These are phyloP conservation scores for Luperina nickerlii DNA, from an alignment of 2,888 invertebrate genomes.

Conservation along the genomic window DNA sequence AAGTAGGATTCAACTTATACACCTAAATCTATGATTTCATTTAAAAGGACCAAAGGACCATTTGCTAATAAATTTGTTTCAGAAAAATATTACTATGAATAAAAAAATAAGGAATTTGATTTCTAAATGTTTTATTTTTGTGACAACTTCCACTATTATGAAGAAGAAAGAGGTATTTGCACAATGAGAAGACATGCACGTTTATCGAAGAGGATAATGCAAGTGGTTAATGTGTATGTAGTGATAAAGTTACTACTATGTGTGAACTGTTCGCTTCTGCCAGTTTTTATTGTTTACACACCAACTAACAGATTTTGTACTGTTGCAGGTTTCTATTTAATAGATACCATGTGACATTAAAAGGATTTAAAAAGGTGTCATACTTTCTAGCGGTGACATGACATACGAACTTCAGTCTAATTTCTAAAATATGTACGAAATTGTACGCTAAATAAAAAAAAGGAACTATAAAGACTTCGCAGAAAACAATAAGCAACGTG, in stretches of 20 bases:
- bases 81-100: constrained; percentile 47
- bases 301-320: constrained; percentile 53
- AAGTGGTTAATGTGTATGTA: constrained; percentile 9
- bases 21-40: constrained; percentile 67
- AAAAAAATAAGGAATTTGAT: constrained; percentile 48
- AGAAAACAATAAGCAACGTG: no score
- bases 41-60: constrained; percentile 62
- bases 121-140: constrained; percentile 38
- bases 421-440: no score
- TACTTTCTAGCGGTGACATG: no score
- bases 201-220: constrained; percentile 14
- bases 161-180: constrained; percentile 36
- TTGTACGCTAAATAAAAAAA: no score
- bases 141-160: constrained; percentile 30
- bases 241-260: constrained; percentile 18
- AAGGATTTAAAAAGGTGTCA: not conserved
- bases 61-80: constrained; percentile 62
- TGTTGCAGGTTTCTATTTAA: constrained; percentile 46
- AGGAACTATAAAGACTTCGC: no score
- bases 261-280: not conserved
- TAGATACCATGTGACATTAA: constrained; percentile 28
- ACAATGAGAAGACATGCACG: constrained; percentile 25
- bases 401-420: no score
- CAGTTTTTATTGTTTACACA: constrained; percentile 9
- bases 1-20: constrained; percentile 74